Base-by-base conservation (phyloP, 2,113 vertebrate species). In the Mastomys natalensis region DNA sequence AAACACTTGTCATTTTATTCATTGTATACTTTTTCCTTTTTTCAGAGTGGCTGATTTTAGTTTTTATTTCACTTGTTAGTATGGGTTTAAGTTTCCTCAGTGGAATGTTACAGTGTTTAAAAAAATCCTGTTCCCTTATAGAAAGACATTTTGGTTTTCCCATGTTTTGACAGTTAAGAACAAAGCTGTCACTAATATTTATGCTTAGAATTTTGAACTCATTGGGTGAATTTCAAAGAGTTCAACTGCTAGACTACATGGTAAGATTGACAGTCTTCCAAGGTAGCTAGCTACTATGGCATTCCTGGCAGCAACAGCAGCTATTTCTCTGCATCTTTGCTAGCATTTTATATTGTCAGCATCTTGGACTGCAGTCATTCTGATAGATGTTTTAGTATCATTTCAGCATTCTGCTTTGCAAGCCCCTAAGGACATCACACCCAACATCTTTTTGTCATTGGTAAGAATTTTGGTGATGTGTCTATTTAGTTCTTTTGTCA, bases 261-360 rank as follows among this genome's bases (percentile, higher is more conserved):
- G 43, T 90, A 62, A 92, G 22, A 93, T 37, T 89, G 62, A 66
- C 48, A 73, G 80, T 92, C 76, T 96, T 97, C 48, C 40, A 87
- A 95, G 37, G 29, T 81, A 55, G 21, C 17, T 72, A 3, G 19
- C 62, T 90, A 64, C 74, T 76, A 86, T 92, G 92, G 43, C 72
- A 58, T 90, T 95, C 2, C 82, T 34, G 51, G 21, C 34, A 89
- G 78, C 43, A 77, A 68, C 16, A 77, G 76, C 21, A 37, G 88
- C 55, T 85, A 45, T 89, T 64, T 5, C 15, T 92, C 86, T 26
- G 53, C n/a, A 78, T 92, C 9, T 95, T 92, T 88, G 66, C 48
- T 31, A 92, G 62, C 60, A 73, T 64, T 80, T 89, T 43, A 29
- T 77, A 21, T n/a, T 87, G 76, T 85, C 82, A 84, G 17, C 55